These are phyloP conservation scores for Spicauda simplicius DNA, from an alignment of 2,888 invertebrate species.

Conservation along the genomic window DNA sequence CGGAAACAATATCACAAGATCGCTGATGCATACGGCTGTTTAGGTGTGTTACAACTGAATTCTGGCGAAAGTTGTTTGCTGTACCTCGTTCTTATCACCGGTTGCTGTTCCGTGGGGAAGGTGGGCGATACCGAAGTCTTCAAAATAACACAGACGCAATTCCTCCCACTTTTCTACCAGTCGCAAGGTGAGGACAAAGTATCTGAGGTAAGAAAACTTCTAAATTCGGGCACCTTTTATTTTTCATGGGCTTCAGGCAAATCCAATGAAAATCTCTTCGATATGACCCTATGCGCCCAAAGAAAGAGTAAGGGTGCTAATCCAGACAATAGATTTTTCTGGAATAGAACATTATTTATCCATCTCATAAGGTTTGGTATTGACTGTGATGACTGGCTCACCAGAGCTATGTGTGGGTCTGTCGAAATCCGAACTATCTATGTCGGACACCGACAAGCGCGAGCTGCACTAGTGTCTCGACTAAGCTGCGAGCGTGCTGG, in stretches of 20 bases:
- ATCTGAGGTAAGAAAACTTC: constrained; percentile 90
- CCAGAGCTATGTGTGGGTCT: constrained; percentile 98
- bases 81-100: constrained; percentile 96
- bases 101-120: constrained; percentile 98
- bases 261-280: constrained; percentile 86
- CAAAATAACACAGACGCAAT: constrained; percentile 96
- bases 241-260: constrained; percentile 92
- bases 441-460: constrained; percentile 96
- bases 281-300: constrained; percentile 97
- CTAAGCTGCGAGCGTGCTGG: constrained; percentile 99
- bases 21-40: constrained; percentile 97
- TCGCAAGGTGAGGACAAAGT: constrained; percentile 86
- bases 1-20: constrained; percentile 96
- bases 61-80: constrained; percentile 93
- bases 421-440: constrained; percentile 99
- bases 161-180: constrained; percentile 93
- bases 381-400: constrained; percentile 95
- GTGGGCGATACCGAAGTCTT: constrained; percentile 97
- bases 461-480: constrained; percentile 97
- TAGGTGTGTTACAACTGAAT: constrained; percentile 96
- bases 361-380: constrained; percentile 96
- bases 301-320: constrained; percentile 90
- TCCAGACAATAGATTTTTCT: constrained; percentile 98
- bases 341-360: constrained; percentile 98
- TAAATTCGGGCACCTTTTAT: constrained; percentile 99